Evolutionary conservation across 1,140 invertebrate genomes (phyloP).

Genomic region (Psilanteris sp.): DNA sequence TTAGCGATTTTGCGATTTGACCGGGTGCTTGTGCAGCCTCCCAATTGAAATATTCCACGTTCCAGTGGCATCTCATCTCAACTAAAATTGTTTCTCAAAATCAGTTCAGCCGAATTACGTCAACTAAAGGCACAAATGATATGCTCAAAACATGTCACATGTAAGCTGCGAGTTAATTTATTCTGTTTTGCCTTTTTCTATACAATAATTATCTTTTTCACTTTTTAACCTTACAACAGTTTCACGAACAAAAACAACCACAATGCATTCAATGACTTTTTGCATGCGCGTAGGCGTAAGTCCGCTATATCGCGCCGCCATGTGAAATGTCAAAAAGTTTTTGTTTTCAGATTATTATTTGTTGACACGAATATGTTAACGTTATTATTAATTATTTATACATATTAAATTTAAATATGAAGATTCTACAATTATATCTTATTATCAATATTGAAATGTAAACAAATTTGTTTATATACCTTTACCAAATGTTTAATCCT

Average conservation of each 20-base stretch:
- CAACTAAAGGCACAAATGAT: conserved; percentile 7
- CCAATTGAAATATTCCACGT: background rate
- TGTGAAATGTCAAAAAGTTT: conserved; percentile 8
- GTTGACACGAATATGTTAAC: too few relatives aligned
- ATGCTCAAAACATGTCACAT: background rate
- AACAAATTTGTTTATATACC: too few relatives aligned
- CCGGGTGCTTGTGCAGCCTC: background rate
- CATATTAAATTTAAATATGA: too few relatives aligned
- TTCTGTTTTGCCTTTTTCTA: background rate
- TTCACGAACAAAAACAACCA: conserved; percentile 15
- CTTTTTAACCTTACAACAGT: background rate
- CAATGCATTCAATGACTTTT: conserved; percentile 6
- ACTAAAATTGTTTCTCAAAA: conserved; percentile 7
- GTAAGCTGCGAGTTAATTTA: background rate
- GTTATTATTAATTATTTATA: background rate
- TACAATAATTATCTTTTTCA: too few relatives aligned
- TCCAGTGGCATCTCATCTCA: background rate
- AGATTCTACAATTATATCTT: too few relatives aligned
- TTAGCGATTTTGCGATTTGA: background rate
- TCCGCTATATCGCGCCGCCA: conserved; percentile 12
- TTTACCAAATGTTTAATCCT: too few relatives aligned
- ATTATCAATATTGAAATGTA: too few relatives aligned
- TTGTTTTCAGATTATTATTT: too few relatives aligned
- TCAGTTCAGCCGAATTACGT: conserved; percentile 1
- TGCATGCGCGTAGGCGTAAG: conserved; percentile 26